A percentile compares a stretch with the other conserved stretches of the same genome.
Evolutionary conservation across 2,113 vertebrate species (phyloP).

Genomic region (Phyllostomus hastatus): DNA sequence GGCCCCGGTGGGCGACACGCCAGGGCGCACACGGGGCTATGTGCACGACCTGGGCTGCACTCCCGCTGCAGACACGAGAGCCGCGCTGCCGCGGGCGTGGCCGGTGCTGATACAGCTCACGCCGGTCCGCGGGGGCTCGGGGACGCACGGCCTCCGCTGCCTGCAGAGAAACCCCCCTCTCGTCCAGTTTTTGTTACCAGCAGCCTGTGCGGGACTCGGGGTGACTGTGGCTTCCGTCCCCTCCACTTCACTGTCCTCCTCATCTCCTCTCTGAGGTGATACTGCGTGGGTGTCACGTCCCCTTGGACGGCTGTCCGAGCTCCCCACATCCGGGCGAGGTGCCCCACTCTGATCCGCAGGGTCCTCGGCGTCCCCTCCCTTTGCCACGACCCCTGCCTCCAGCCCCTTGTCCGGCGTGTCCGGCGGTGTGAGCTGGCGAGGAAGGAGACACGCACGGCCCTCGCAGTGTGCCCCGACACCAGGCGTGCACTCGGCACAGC

Average conservation of each 20-base stretch:
- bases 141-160: background rate
- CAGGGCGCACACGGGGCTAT: background rate
- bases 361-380: background rate
- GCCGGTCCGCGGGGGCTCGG: background rate
- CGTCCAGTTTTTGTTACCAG: accelerated
- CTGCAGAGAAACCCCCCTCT: background rate
- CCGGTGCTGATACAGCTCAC: background rate
- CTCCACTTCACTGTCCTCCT: accelerated
- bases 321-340: too few relatives aligned
- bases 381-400: accelerated
- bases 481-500: accelerated
- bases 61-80: background rate
- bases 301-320: too few relatives aligned
- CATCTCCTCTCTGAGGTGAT: background rate
- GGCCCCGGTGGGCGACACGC: background rate
- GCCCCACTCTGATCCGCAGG: background rate
- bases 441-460: background rate
- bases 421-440: accelerated
- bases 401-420: accelerated
- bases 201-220: accelerated
- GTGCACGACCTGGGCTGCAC: background rate
- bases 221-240: accelerated
- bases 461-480: background rate
- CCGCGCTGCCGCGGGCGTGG: background rate
- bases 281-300: background rate